Percentiles rank a stretch among this genome's conserved stretches.
These are phyloP conservation scores for Sternarchorhynchus goeldii DNA, from an alignment of 2,797 vertebrate genomes.

Conservation along the genomic window DNA sequence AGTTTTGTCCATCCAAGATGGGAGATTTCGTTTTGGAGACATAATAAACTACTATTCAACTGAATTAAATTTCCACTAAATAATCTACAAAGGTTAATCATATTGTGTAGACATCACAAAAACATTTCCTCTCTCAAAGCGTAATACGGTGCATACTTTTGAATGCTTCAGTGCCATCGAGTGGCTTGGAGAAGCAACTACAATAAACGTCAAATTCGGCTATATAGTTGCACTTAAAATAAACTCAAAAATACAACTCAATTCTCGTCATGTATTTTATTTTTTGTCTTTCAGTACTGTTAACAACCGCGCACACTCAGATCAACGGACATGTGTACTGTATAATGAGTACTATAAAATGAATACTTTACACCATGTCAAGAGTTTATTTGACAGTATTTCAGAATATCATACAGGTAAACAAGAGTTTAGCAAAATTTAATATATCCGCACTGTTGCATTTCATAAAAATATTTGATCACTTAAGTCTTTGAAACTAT, in stretches of 20 bases:
- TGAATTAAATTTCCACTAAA: not conserved
- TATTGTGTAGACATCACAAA: not conserved
- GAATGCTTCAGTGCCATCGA: slow-evolving; percentile 6
- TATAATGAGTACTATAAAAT: slow-evolving; percentile 52
- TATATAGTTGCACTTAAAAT: not conserved
- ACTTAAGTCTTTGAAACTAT: slow-evolving; percentile 99
- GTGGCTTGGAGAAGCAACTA: slow-evolving; percentile 14
- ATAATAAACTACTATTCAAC: slow-evolving; percentile 7
- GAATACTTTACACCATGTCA: slow-evolving; percentile 80
- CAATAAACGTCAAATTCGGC: not conserved
- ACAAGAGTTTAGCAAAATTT: slow-evolving; percentile 99
- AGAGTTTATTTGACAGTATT: slow-evolving; percentile 99
- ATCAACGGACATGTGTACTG: slow-evolving; percentile 35
- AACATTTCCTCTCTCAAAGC: not conserved
- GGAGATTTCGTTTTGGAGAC: slow-evolving; percentile 48
- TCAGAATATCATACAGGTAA: slow-evolving; percentile 99
- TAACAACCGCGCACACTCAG: slow-evolving; percentile 36
- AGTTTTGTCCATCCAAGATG: slow-evolving; percentile 49
- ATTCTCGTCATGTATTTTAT: slow-evolving; percentile 32
- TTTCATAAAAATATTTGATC: slow-evolving; percentile 99
- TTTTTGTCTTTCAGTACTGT: slow-evolving; percentile 17
- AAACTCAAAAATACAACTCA: slow-evolving; percentile 18
- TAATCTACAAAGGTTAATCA: no score
- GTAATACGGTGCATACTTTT: no score
- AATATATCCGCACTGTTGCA: slow-evolving; percentile 99